Conservation (phyloP, 2,797 vertebrate genomes). For the Lacerta agilis region DNA sequence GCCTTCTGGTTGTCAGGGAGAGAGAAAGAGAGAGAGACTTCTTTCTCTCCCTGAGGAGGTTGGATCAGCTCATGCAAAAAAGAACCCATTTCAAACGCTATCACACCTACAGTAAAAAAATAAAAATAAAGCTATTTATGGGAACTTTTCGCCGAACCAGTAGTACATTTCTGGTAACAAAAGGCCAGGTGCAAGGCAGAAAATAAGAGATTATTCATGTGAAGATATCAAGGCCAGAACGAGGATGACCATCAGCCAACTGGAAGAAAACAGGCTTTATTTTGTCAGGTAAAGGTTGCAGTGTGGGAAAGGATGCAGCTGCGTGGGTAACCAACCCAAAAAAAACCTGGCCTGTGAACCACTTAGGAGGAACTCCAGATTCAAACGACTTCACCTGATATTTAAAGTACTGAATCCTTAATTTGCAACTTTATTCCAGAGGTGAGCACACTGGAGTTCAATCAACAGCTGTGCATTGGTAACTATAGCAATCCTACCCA, state of each 20-base stretch:
- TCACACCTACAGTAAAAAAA: background rate
- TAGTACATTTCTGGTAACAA: background rate
- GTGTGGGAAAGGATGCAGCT: background rate
- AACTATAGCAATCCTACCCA: slow-evolving; percentile 7
- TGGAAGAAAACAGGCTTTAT: background rate
- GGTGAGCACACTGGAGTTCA: background rate
- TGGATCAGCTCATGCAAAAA: background rate
- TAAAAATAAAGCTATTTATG: background rate
- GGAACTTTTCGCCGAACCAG: background rate
- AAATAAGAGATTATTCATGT: background rate
- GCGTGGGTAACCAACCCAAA: background rate
- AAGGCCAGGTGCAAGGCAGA: background rate
- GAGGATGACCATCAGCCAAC: background rate
- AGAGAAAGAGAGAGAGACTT: background rate
- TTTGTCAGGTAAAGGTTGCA: background rate
- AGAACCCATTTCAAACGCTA: background rate
- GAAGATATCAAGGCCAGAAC: background rate
- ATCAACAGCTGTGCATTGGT: background rate
- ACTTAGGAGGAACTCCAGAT: background rate
- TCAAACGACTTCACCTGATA: background rate
- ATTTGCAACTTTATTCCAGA: background rate
- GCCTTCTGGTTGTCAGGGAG: background rate
- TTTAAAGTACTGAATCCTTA: background rate
- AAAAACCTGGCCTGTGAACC: background rate
- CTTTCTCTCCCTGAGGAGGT: background rate